Evolutionary conservation across 1,140 invertebrate species (phyloP).

Genomic region (Platyura marginata): DNA sequence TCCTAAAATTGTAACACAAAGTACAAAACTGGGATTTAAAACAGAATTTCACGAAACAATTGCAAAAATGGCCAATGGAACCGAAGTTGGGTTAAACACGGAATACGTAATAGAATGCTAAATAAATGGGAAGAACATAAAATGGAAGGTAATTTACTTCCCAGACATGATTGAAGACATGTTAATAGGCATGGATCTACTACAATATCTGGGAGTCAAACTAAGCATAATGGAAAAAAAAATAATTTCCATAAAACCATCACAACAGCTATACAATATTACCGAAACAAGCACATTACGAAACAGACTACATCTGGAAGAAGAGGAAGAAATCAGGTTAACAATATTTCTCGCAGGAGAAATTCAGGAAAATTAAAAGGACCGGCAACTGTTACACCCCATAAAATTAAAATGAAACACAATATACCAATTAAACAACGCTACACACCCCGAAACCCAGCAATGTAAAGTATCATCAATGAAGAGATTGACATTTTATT

Average conservation of each 20-base stretch:
- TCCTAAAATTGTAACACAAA: too few species aligned
- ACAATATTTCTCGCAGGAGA: too few species aligned
- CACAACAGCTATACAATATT: background rate
- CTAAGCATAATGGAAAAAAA: background rate
- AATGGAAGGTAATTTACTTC: too few species aligned
- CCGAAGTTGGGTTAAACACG: background rate
- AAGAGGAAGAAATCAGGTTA: background rate
- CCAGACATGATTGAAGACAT: background rate
- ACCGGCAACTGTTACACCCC: too few species aligned
- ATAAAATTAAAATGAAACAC: too few species aligned
- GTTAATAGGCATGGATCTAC: background rate
- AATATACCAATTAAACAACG: too few species aligned
- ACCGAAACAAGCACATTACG: background rate
- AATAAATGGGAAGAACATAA: background rate
- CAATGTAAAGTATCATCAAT: constrained; percentile 8
- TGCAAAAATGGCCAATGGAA: background rate
- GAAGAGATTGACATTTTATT: constrained; percentile 15
- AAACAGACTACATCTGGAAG: background rate
- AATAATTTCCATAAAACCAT: background rate
- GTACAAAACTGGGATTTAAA: too few species aligned
- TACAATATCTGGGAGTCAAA: background rate
- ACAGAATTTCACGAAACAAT: too few species aligned
- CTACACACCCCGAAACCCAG: constrained; percentile 4
- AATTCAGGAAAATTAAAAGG: too few species aligned
- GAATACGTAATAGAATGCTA: background rate